A percentile compares a stretch with the other conserved stretches of the same genome.
Evolutionary conservation across 53 echinoderm and acorn worm genomes (phyloP).

Genomic region (Holothuria leucospilota): DNA sequence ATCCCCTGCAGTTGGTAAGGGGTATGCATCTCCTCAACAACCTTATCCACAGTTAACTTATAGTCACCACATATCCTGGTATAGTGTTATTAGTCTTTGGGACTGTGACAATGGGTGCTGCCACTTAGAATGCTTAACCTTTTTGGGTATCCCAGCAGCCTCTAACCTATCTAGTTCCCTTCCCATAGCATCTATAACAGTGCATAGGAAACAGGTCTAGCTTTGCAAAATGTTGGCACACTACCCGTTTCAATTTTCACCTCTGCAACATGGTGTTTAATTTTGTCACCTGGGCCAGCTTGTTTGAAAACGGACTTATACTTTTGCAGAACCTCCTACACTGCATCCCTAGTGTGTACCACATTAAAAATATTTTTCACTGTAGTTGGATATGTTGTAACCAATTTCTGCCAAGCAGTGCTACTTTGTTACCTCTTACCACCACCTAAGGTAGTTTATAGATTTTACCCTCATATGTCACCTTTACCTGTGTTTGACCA

Average conservation of each 20-base stretch:
- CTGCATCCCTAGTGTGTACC: too few relatives aligned
- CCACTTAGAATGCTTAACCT: constrained; percentile 36
- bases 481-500: constrained; percentile 52
- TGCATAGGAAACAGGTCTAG: constrained; percentile 50
- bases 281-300: constrained; percentile 9
- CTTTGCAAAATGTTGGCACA: constrained; percentile 23
- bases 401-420: too few relatives aligned
- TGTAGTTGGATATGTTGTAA: too few relatives aligned
- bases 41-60: constrained; percentile 38
- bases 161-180: constrained; percentile 43
- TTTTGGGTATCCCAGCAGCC: constrained; percentile 3
- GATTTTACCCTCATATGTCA: constrained; percentile 31
- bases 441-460: constrained; percentile 10
- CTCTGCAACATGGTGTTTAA: neutral
- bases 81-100: constrained; percentile 12
- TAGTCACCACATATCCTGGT: constrained; percentile 40
- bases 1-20: constrained; percentile 46
- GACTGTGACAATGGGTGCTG: constrained; percentile 25
- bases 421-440: neutral
- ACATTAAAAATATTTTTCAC: too few relatives aligned
- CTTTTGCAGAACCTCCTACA: neutral
- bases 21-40: constrained; percentile 24
- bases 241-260: neutral
- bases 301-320: constrained; percentile 5
- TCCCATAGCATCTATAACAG: neutral